Percentiles rank a stretch among this genome's conserved stretches.
Conservation (phyloP, 23 tunicate genomes). For the Oikopleura dioica region DNA sequence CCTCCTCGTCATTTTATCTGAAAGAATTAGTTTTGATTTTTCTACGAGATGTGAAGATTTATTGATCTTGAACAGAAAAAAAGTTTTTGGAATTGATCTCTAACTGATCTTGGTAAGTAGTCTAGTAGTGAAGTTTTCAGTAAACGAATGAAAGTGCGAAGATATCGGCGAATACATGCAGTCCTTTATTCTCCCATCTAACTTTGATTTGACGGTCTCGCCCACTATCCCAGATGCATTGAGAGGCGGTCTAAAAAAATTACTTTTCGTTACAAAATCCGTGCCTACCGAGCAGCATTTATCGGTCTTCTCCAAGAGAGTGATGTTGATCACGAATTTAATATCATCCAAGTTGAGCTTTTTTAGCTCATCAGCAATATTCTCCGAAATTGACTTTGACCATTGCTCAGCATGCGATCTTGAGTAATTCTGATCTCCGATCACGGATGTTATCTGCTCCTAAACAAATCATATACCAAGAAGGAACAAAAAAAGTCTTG, state of each 20-base stretch:
- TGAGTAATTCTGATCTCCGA: not conserved
- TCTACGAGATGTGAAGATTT: no score
- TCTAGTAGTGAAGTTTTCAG: no score
- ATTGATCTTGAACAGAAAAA: no score
- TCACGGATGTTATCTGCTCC: not conserved
- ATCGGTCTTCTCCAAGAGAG: not conserved
- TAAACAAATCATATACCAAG: not conserved
- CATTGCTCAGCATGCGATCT: not conserved
- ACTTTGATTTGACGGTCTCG: not conserved
- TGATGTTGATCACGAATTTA: not conserved
- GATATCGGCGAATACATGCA: not conserved
- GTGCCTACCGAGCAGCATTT: not conserved
- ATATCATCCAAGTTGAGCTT: not conserved
- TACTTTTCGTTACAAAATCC: not conserved
- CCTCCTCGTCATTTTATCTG: no score
- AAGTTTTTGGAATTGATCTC: no score
- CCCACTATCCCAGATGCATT: not conserved
- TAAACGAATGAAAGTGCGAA: not conserved
- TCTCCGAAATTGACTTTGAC: not conserved
- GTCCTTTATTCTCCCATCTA: not conserved
- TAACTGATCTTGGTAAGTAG: no score
- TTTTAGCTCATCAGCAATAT: not conserved
- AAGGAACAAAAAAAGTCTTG: not conserved
- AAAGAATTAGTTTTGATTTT: no score
- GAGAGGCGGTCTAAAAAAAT: not conserved